Conservation (phyloP, 1,140 invertebrate genomes). For the Latrodectus geometricus region DNA sequence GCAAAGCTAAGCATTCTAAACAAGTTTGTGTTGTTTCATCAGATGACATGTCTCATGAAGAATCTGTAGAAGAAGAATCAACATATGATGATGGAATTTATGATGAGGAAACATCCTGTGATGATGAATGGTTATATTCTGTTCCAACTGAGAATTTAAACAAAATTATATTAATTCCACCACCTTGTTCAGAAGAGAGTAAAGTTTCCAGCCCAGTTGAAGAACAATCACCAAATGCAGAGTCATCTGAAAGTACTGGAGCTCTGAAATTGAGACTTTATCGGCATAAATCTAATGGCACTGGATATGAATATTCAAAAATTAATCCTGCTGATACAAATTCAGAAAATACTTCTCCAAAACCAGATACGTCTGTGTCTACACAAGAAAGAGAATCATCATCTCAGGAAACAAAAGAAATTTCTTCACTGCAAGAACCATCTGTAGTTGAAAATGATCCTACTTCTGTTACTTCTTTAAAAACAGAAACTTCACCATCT, state of each 20-base stretch:
- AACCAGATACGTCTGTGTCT: not conserved
- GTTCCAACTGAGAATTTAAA: not conserved
- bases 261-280: not conserved
- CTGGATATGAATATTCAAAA: not conserved
- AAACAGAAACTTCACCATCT: no score
- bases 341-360: not conserved
- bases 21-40: not conserved
- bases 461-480: no score
- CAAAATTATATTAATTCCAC: not conserved
- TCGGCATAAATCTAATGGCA: not conserved
- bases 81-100: conserved; percentile 39
- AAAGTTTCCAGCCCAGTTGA: not conserved
- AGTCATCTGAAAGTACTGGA: not conserved
- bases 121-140: conserved; percentile 29
- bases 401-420: no score
- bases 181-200: not conserved
- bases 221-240: not conserved
- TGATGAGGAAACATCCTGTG: conserved; percentile 36
- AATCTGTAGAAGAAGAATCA: not conserved
- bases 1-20: not conserved
- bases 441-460: no score
- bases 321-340: not conserved
- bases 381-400: no score
- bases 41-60: not conserved
- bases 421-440: no score